These are phyloP conservation scores for Motacilla tschutschensis DNA, from an alignment of 2,113 vertebrate genomes.

Conservation along the genomic window DNA sequence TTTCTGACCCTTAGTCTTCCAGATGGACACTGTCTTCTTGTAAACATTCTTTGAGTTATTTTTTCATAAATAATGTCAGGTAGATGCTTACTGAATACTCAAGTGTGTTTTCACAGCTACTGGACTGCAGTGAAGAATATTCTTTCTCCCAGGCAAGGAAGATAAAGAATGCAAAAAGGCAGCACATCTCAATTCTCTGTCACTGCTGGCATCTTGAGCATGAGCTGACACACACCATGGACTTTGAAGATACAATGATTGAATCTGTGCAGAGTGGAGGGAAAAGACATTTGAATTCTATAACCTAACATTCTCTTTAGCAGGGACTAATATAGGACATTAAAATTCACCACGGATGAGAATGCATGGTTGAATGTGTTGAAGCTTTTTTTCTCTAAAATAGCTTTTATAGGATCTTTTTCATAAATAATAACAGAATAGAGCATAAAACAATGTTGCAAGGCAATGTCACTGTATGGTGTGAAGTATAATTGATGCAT, in stretches of 20 bases:
- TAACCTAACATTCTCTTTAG: neutral
- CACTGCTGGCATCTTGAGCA: constrained; percentile 30
- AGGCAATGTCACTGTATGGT: neutral
- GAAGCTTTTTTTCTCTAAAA: neutral
- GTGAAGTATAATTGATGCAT: constrained; percentile 9
- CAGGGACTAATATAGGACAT: neutral
- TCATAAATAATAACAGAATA: neutral
- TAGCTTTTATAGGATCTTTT: neutral
- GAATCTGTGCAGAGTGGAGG: neutral
- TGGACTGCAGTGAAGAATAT: constrained; percentile 9
- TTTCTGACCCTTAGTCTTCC: neutral
- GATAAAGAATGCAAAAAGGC: constrained; percentile 29
- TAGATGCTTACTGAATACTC: constrained; percentile 4
- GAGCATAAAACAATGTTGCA: neutral
- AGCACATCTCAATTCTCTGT: constrained; percentile 26
- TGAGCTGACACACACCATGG: neutral
- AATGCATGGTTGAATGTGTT: neutral
- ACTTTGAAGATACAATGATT: constrained; percentile 37
- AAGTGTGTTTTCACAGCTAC: neutral
- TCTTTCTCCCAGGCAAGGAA: constrained; percentile 8
- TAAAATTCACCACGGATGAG: neutral
- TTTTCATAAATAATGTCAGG: constrained; percentile 36
- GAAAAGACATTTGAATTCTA: neutral
- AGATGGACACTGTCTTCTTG: neutral
- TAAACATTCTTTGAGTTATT: neutral